Conservation (phyloP, 2,888 invertebrate species). For the Drepana falcataria region DNA sequence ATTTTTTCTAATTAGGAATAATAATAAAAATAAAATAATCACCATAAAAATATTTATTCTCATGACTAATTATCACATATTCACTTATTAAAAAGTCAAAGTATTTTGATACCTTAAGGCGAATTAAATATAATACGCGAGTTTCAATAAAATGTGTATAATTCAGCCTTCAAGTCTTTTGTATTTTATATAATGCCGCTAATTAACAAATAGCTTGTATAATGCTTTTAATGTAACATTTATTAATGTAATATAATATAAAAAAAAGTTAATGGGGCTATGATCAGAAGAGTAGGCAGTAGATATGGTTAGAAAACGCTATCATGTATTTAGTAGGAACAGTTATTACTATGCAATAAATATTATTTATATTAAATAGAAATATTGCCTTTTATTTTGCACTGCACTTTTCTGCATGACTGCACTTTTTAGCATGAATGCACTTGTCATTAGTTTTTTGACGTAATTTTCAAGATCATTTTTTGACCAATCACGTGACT, state of each 20-base stretch:
- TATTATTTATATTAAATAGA: constrained; percentile 30
- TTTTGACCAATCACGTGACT: no score
- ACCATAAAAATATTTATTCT: no score
- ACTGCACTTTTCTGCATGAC: constrained; percentile 14
- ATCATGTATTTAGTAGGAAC: constrained; percentile 4
- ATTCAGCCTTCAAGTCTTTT: no score
- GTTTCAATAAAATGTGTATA: no score
- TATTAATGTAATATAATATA: neutral
- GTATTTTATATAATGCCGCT: constrained; percentile 23
- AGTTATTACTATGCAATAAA: constrained; percentile 28
- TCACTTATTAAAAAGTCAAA: no score
- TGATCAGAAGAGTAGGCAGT: constrained; percentile 11
- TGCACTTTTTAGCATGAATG: constrained; percentile 6
- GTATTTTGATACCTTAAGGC: no score
- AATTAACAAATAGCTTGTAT: constrained; percentile 46
- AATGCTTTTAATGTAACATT: constrained; percentile 42
- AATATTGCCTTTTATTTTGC: constrained; percentile 33
- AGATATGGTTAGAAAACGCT: constrained; percentile 17
- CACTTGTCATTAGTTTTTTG: neutral
- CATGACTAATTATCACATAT: no score
- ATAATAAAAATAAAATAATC: no score
- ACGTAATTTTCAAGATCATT: neutral
- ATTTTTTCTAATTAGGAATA: no score
- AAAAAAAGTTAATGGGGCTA: neutral
- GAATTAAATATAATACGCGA: no score